Percentiles rank a stretch among this genome's conserved stretches.
These are phyloP conservation scores for Coregonus clupeaformis DNA, from an alignment of 2,113 vertebrate genomes.

Conservation along the genomic window DNA sequence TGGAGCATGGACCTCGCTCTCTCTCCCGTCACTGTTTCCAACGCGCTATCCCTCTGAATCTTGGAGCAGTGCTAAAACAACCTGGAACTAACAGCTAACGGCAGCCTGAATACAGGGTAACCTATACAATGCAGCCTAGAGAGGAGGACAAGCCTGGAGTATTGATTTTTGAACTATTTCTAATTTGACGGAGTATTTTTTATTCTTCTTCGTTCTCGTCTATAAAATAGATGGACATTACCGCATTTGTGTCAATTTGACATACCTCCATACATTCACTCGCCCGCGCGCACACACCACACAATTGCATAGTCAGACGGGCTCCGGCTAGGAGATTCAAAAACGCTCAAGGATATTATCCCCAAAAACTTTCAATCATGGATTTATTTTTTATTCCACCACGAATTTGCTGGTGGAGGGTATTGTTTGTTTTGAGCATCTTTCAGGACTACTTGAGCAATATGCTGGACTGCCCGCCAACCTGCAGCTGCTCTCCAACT, in stretches of 20 bases:
- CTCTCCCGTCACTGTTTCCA: slow-evolving; percentile 6
- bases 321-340: not conserved
- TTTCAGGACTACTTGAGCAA: slow-evolving; percentile 86
- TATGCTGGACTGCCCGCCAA: slow-evolving; percentile 88
- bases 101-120: slow-evolving; percentile 36
- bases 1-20: slow-evolving; percentile 76
- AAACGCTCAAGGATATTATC: slow-evolving; percentile 1
- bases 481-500: slow-evolving; percentile 87
- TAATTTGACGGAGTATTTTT: slow-evolving; percentile 64
- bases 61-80: slow-evolving; percentile 53
- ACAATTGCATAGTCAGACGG: slow-evolving; percentile 24
- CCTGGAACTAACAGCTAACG: slow-evolving; percentile 37
- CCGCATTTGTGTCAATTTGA: slow-evolving; percentile 51
- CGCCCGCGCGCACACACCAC: slow-evolving; percentile 8
- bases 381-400: slow-evolving; percentile 79
- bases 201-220: not conserved
- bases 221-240: slow-evolving; percentile 13
- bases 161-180: slow-evolving; percentile 31
- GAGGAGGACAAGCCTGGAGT: slow-evolving; percentile 47
- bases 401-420: slow-evolving; percentile 84
- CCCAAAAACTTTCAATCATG: slow-evolving; percentile 71
- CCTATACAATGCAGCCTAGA: slow-evolving; percentile 58
- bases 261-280: slow-evolving; percentile 51
- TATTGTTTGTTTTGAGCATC: slow-evolving; percentile 80
- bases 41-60: slow-evolving; percentile 52